Evolutionary conservation across 2,797 vertebrate species (phyloP), one percentile per base, ranked within the genome.

Genomic region (Centropyge bicolor): DNA sequence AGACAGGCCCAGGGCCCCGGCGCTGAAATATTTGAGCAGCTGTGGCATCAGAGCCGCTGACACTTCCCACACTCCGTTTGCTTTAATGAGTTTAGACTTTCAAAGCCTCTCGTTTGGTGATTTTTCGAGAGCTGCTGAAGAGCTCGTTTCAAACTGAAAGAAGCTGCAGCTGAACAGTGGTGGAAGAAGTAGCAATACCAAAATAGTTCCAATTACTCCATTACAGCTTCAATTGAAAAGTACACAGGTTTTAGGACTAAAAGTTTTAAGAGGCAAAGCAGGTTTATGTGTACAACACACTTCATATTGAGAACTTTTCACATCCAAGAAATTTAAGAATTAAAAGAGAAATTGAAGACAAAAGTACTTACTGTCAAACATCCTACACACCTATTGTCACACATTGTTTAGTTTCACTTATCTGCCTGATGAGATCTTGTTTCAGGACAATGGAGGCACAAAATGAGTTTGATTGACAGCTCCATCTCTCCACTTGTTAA

Each of bases 41-140:
- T 87, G 80, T 70, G 66, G 62, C 81, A 38, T 73, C 60, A 0
- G 60, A 56, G 72, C 66, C 5, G 40, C 71, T 57, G 64, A 78
- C 61, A 55, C 69, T 70, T 83, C 77, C 79, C 66, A 77, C 70
- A 38, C 67, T 69, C 51, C 0, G 2, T 63, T 59, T 66, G 61
- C 61, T 74, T 80, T 70, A 70, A 86, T 82, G 52, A 84, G 38
- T 79, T 76, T 5, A 61, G 55, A 74, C 38, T 78, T 76, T 61
- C 35, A 56, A 78, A 79, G 65, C 64, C 7, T 65, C 43, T 55
- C n/a, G 4, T 41, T 62, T 61, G 38, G 52, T 38, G 70, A 1
- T 5, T 54, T 19, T 52, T 19, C 3, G 20, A 74, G 62, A 76
- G 40, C 70, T 38, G 46, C 56, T 54, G 45, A 46, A 20, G 52